These are phyloP conservation scores for Phainopepla nitens DNA, from an alignment of 2,113 vertebrate species.

Conservation along the genomic window DNA sequence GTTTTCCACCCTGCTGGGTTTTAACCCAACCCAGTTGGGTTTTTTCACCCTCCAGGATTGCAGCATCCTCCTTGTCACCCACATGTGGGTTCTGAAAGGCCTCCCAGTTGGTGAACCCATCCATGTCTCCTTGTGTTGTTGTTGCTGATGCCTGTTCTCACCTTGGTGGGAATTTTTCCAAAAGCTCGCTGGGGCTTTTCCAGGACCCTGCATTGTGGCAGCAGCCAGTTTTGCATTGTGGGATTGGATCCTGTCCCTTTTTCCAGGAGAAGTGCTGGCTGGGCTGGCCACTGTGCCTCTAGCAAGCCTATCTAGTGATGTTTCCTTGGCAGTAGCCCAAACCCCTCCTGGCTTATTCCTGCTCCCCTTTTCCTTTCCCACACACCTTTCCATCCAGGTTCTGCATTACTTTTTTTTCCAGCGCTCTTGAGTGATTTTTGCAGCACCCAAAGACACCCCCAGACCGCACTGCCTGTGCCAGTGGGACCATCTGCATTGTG, in stretches of 20 bases:
- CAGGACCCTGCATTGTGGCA: background rate
- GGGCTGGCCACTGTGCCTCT: background rate
- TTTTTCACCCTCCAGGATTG: background rate
- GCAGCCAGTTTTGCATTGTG: background rate
- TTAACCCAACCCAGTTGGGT: background rate
- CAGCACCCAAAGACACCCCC: background rate
- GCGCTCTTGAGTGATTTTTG: background rate
- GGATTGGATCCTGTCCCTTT: background rate
- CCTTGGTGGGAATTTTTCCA: background rate
- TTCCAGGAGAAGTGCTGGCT: background rate
- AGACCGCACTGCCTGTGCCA: background rate
- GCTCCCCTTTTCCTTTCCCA: background rate
- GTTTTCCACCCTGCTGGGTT: background rate
- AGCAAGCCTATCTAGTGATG: background rate
- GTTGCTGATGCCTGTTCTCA: background rate
- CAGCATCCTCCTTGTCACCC: background rate
- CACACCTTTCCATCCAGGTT: background rate
- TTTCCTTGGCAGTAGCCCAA: background rate
- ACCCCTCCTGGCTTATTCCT: background rate
- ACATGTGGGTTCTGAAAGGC: background rate
- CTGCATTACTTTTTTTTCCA: background rate
- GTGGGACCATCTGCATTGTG: background rate
- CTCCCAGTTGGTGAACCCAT: fast-evolving
- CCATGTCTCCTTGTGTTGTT: fast-evolving
- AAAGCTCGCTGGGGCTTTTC: background rate